A percentile compares a stretch with the other conserved stretches of the same genome.
phyloP scores from a whole-genome alignment of 2,113 vertebrate species.

The Nycticorax nycticorax region DNA sequence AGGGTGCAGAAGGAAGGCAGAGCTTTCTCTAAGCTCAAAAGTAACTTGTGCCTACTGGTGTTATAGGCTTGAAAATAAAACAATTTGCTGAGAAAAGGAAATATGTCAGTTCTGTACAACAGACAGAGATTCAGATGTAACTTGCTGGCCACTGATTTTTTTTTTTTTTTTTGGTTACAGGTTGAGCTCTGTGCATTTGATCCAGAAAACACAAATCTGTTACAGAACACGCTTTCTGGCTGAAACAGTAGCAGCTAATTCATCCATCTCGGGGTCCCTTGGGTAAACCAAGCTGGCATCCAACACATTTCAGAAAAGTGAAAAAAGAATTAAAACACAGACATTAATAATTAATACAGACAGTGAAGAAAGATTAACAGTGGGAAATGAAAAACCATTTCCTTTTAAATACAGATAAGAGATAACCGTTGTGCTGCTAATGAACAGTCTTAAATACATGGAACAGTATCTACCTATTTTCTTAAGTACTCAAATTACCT shows the following conservation, averaged over 20 bases:
- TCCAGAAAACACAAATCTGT: neutral
- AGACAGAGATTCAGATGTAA: neutral
- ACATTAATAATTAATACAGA: neutral
- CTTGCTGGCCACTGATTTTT: neutral
- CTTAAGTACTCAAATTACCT: neutral
- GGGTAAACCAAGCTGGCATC: neutral
- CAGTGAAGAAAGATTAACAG: neutral
- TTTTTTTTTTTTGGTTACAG: neutral
- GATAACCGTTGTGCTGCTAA: neutral
- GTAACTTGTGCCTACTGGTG: neutral
- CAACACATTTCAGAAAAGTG: neutral
- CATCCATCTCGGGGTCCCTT: neutral
- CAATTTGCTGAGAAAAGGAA: neutral
- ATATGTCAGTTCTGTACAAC: neutral
- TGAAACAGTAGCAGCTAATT: neutral
- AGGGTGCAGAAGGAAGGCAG: neutral
- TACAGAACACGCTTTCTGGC: neutral
- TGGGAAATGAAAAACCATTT: neutral
- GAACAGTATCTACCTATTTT: neutral
- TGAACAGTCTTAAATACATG: neutral
- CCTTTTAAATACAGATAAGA: slow-evolving; percentile 10
- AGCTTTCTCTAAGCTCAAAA: neutral
- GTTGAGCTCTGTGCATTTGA: neutral
- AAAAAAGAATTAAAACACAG: neutral
- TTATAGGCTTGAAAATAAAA: neutral